Evolutionary conservation across 2,113 vertebrate species (phyloP).

Genomic region (Speoplatyrhinus poulsoni): DNA sequence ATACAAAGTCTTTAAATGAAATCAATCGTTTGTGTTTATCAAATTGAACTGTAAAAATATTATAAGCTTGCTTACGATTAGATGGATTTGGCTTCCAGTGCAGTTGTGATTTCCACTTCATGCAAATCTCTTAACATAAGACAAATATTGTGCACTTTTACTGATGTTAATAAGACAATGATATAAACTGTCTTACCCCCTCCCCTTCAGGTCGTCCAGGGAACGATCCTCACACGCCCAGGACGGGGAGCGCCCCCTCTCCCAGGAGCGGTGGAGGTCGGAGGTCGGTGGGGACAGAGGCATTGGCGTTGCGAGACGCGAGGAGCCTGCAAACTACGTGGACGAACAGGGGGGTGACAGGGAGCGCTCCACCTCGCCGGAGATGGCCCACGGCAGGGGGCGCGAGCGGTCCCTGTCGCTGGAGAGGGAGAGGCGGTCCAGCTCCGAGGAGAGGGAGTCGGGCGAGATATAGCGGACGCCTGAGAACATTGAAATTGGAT

Average conservation of each 20-base stretch:
- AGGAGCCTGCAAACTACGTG: constrained; percentile 30
- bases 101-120: too few relatives aligned
- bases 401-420: constrained; percentile 71
- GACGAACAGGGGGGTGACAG: constrained; percentile 48
- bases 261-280: constrained; percentile 61
- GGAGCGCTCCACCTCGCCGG: constrained; percentile 61
- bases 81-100: too few relatives aligned
- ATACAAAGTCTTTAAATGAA: too few relatives aligned
- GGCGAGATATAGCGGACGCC: constrained; percentile 70
- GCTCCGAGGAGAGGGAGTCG: constrained; percentile 79
- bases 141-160: too few relatives aligned
- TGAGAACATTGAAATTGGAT: constrained; percentile 44
- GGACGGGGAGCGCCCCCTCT: constrained; percentile 60
- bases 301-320: constrained; percentile 12
- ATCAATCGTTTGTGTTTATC: too few relatives aligned
- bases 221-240: constrained; percentile 69
- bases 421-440: constrained; percentile 75
- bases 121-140: too few relatives aligned
- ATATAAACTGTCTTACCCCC: neutral
- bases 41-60: too few relatives aligned
- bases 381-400: constrained; percentile 59
- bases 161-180: too few relatives aligned
- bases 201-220: constrained; percentile 45
- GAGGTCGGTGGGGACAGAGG: constrained; percentile 46
- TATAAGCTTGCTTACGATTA: too few relatives aligned